Percentiles rank a stretch among this genome's conserved stretches.
phyloP scores from a whole-genome alignment of 2,888 invertebrate genomes.

The Spilarctia lutea region DNA sequence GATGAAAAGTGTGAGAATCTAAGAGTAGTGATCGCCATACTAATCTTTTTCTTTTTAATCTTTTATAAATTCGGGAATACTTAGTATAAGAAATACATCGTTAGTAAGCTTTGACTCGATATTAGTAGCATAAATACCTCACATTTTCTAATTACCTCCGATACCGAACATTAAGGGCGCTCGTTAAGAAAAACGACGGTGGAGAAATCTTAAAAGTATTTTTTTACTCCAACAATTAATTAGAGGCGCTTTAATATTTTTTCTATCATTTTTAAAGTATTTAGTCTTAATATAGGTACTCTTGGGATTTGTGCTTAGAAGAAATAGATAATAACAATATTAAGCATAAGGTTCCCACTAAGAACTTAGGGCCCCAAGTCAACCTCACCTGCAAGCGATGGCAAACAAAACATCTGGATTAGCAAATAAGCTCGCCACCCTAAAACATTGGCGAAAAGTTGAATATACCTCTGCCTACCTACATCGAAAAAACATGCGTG shows the following conservation, averaged over 20 bases:
- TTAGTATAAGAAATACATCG: neutral
- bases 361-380: too few relatives aligned
- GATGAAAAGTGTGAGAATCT: too few relatives aligned
- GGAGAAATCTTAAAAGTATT: constrained; percentile 26
- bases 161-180: constrained; percentile 28
- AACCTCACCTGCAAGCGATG: too few relatives aligned
- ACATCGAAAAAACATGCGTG: too few relatives aligned
- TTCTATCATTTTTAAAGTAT: neutral
- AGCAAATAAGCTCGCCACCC: too few relatives aligned
- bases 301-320: neutral
- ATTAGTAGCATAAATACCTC: constrained; percentile 19
- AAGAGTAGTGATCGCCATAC: too few relatives aligned
- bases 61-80: neutral
- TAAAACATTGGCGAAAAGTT: too few relatives aligned
- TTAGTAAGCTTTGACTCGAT: neutral
- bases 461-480: too few relatives aligned
- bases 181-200: constrained; percentile 47
- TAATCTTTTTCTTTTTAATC: too few relatives aligned
- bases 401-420: too few relatives aligned
- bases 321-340: neutral
- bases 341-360: too few relatives aligned
- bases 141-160: constrained; percentile 34
- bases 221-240: constrained; percentile 45
- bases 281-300: neutral
- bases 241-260: constrained; percentile 34